A percentile compares a stretch with the other conserved stretches of the same genome.
Evolutionary conservation across 2,888 invertebrate species (phyloP).

Genomic region (Apodemia mormo): DNA sequence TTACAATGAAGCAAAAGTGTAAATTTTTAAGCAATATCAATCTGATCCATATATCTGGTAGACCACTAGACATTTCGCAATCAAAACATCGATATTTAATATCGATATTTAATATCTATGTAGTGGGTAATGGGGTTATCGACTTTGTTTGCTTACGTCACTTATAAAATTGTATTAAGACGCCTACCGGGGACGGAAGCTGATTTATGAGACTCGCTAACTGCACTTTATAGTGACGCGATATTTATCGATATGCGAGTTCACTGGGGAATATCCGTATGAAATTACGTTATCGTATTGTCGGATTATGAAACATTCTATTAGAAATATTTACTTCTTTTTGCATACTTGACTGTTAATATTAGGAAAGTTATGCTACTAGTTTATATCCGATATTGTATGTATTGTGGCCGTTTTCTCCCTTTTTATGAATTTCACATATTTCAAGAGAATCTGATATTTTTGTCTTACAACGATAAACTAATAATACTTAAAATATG

Average conservation of each 20-base stretch:
- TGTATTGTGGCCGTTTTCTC: no score
- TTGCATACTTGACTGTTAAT: not conserved
- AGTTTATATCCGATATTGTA: no score
- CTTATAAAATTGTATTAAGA: conserved; percentile 75
- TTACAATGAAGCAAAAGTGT: not conserved
- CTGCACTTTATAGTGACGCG: conserved; percentile 55
- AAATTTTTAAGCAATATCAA: not conserved
- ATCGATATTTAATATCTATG: conserved; percentile 10
- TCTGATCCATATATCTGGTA: not conserved
- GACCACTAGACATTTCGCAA: conserved; percentile 3
- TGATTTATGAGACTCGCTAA: conserved; percentile 66
- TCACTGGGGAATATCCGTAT: conserved; percentile 2
- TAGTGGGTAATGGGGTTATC: conserved; percentile 33
- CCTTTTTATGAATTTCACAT: no score
- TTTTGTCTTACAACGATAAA: no score
- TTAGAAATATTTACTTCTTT: not conserved
- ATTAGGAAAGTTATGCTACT: no score
- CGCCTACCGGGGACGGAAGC: conserved; percentile 60
- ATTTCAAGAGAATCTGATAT: no score
- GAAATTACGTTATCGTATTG: not conserved
- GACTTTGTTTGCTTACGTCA: conserved; percentile 52
- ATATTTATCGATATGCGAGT: conserved; percentile 23
- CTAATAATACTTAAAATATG: no score
- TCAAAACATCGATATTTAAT: not conserved
- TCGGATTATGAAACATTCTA: not conserved